Evolutionary conservation across 2,888 invertebrate genomes (phyloP).

Genomic region (Euclidia mi): DNA sequence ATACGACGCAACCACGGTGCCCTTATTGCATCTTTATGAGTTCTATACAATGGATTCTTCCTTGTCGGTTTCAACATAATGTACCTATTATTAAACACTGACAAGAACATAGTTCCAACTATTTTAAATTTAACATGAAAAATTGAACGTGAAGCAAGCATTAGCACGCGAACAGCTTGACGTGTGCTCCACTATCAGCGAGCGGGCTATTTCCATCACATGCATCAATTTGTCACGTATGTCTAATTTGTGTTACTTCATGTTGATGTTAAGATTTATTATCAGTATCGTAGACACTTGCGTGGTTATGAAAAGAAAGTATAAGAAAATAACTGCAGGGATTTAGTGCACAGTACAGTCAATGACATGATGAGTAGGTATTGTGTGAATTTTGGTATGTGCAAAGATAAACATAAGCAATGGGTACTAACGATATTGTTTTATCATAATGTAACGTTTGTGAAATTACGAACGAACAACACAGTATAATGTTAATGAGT

Average conservation of each 20-base stretch:
- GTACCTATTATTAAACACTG: slow-evolving; percentile 52
- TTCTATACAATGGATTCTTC: slow-evolving; percentile 32
- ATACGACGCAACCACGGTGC: slow-evolving; percentile 22
- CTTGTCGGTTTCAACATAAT: slow-evolving; percentile 50
- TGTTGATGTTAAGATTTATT: slow-evolving; percentile 83
- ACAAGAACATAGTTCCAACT: slow-evolving; percentile 59
- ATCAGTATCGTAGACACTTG: slow-evolving; percentile 46
- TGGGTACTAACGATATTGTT: too few relatives aligned
- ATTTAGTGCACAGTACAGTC: too few relatives aligned
- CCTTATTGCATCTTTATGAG: slow-evolving; percentile 17
- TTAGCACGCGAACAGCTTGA: slow-evolving; percentile 78
- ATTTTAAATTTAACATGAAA: slow-evolving; percentile 87
- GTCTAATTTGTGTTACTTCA: slow-evolving; percentile 84
- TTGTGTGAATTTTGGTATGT: too few relatives aligned
- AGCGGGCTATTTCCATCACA: slow-evolving; percentile 80
- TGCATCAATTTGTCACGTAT: slow-evolving; percentile 84
- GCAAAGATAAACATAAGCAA: too few relatives aligned
- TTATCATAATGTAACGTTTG: not conserved
- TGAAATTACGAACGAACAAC: too few relatives aligned
- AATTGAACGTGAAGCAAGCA: slow-evolving; percentile 81
- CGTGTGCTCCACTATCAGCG: slow-evolving; percentile 84
- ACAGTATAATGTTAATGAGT: too few relatives aligned
- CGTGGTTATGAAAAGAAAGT: slow-evolving; percentile 5
- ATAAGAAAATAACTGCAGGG: not conserved
- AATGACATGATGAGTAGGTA: too few relatives aligned